Evolutionary conservation across 1,140 invertebrate species (phyloP).

Genomic region (Drosophila baimaii): DNA sequence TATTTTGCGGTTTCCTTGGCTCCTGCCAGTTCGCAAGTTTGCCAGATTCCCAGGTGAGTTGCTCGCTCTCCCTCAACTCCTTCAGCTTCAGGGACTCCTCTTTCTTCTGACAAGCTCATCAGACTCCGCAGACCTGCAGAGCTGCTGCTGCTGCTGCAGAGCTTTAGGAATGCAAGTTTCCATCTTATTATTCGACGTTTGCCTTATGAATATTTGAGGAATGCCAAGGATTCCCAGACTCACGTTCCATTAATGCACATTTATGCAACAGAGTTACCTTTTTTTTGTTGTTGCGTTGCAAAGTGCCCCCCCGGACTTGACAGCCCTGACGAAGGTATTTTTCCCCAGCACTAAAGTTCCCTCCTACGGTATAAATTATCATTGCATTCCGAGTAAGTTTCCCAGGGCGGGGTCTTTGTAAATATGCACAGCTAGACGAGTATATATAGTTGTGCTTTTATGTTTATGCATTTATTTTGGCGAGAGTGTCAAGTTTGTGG

Average conservation of each 20-base stretch:
- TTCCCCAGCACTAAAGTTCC: background rate
- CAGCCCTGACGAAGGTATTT: slow-evolving; percentile 23
- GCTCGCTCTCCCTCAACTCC: background rate
- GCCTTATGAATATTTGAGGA: slow-evolving; percentile 37
- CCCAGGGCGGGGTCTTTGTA: background rate
- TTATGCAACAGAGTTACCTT: slow-evolving; percentile 28
- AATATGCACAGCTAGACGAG: background rate
- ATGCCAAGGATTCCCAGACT: slow-evolving; percentile 22
- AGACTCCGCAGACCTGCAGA: background rate
- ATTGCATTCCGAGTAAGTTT: slow-evolving; percentile 10
- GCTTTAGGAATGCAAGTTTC: slow-evolving; percentile 15
- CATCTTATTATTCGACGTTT: slow-evolving; percentile 42
- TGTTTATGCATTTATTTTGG: slow-evolving; percentile 22
- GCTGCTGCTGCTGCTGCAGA: slow-evolving; percentile 14
- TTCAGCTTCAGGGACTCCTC: slow-evolving; percentile 7
- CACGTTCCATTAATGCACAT: slow-evolving; percentile 35
- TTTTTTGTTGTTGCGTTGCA: slow-evolving; percentile 2
- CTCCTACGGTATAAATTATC: slow-evolving; percentile 17
- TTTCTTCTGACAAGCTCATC: slow-evolving; percentile 46
- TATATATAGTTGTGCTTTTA: slow-evolving; percentile 20
- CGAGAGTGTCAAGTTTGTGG: background rate
- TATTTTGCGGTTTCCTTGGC: slow-evolving; percentile 50
- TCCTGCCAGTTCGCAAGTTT: background rate
- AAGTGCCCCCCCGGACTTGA: slow-evolving; percentile 20
- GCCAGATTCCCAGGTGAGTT: slow-evolving; percentile 16